These are phyloP conservation scores for Rhynchonycteris naso DNA, from an alignment of 2,797 vertebrate species.

Conservation along the genomic window DNA sequence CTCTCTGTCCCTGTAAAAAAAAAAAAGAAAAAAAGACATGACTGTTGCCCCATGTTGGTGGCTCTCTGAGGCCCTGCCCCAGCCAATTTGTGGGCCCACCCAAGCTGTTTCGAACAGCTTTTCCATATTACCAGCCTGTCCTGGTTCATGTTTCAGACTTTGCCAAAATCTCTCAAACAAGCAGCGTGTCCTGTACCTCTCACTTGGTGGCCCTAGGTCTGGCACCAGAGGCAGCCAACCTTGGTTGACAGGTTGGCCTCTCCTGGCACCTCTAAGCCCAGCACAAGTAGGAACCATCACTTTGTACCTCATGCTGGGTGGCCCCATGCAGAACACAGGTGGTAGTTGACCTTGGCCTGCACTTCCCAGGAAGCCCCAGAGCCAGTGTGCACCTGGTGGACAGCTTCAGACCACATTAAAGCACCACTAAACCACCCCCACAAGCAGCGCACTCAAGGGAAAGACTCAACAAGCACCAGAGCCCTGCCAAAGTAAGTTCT, in stretches of 20 bases:
- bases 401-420: neutral
- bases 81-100: neutral
- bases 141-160: neutral
- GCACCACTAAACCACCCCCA: neutral
- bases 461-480: neutral
- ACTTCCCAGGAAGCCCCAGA: neutral
- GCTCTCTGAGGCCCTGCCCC: neutral
- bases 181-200: neutral
- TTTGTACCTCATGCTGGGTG: neutral
- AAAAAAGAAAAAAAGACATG: neutral
- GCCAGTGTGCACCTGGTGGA: neutral
- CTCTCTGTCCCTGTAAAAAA: too few species aligned
- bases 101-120: neutral
- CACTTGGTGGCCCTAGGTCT: neutral
- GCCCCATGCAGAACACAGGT: neutral
- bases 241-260: neutral
- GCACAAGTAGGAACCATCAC: neutral
- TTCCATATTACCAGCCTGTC: neutral
- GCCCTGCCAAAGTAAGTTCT: neutral
- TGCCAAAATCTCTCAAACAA: neutral
- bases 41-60: too few species aligned
- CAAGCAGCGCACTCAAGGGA: neutral
- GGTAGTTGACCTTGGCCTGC: neutral
- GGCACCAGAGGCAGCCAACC: neutral
- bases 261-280: neutral